A percentile compares a stretch with the other conserved stretches of the same genome.
These are phyloP conservation scores for Drosophila orena DNA, from an alignment of 1,140 invertebrate species.

Conservation along the genomic window DNA sequence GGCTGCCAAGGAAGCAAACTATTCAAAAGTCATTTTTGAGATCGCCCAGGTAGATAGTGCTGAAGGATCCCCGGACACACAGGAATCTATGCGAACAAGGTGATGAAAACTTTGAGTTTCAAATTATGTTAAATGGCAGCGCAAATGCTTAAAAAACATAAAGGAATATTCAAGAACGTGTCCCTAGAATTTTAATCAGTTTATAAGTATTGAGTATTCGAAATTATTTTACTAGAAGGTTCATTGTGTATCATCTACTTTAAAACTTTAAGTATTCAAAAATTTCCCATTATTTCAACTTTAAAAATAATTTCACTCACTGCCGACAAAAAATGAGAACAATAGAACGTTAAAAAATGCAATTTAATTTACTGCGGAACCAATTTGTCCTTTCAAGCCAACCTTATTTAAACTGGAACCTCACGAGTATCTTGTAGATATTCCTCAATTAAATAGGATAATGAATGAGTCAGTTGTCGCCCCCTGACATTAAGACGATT, in stretches of 20 bases:
- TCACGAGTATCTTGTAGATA: neutral
- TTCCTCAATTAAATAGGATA: conserved; percentile 24
- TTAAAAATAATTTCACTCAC: too few species aligned
- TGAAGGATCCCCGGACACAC: conserved; percentile 19
- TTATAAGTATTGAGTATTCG: too few species aligned
- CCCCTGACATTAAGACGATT: conserved; percentile 61
- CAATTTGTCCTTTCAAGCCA: neutral
- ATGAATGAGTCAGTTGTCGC: conserved; percentile 38
- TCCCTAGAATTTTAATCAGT: neutral
- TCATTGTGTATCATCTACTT: too few species aligned
- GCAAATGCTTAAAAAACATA: neutral
- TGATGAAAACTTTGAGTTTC: conserved; percentile 31
- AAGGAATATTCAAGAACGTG: neutral
- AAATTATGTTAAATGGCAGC: conserved; percentile 8
- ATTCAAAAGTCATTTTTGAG: conserved; percentile 26
- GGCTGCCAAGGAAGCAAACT: conserved; percentile 31
- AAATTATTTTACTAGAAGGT: too few species aligned
- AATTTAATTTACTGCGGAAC: neutral
- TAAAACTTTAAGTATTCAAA: too few species aligned
- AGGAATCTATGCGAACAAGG: conserved; percentile 13
- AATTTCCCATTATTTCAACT: too few species aligned
- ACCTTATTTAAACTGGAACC: neutral
- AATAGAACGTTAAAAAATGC: neutral
- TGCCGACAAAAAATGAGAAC: too few species aligned
- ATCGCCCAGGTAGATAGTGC: conserved; percentile 27